Base-by-base conservation (phyloP, 37 sponge, comb jelly and placozoan genomes). In the Tethya wilhelma region DNA sequence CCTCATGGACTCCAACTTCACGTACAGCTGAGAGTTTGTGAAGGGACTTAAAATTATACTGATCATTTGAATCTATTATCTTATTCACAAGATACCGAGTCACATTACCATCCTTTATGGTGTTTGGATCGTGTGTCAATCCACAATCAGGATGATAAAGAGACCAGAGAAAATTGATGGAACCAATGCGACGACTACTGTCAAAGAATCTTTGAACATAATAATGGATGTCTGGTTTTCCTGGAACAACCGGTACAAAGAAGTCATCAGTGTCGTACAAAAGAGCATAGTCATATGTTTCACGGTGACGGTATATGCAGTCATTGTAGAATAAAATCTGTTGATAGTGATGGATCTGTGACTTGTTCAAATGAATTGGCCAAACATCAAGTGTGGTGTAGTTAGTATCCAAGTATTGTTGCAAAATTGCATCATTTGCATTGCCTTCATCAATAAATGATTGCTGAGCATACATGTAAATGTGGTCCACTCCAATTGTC, bases 261-360 rank as follows among this genome's bases (percentile, higher is more conserved):
- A 66, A 66, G 38, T 66, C 67, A 31, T 66, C 67, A 28, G 32
- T 38, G 28, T 66, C 67, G 28, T 17, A 34, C 29, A 66, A 36
- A 6, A 66, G 6, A 12, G 29, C 67, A 36, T 36, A 34, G 2
- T 66, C 67, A 31, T 20, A 66, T 39, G 37, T 39, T 38, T 28
- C 34, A 36, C 5, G 39, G 17, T 66, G 17, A 2, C 5, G 67
- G 4, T 17, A 20, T 36, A 8, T 28, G 37, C 38, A 66, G 4
- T 3, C 34, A 7, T 29, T 20, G 28, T 59, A 59, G 6, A 29
- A 29, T 6, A 59, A 5, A 59, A 59, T 6, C 20, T 59, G 62
- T 23, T 5, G 29, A 59, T 19, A 5, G 25, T 59, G 28, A 12
- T 29, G 28, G 5, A 59, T 59, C 25, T 19, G 23, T 7, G 23